Evolutionary conservation across 2,797 vertebrate species (phyloP), one percentile per base, ranked within the genome.

Genomic region (Urophycis tenuis): DNA sequence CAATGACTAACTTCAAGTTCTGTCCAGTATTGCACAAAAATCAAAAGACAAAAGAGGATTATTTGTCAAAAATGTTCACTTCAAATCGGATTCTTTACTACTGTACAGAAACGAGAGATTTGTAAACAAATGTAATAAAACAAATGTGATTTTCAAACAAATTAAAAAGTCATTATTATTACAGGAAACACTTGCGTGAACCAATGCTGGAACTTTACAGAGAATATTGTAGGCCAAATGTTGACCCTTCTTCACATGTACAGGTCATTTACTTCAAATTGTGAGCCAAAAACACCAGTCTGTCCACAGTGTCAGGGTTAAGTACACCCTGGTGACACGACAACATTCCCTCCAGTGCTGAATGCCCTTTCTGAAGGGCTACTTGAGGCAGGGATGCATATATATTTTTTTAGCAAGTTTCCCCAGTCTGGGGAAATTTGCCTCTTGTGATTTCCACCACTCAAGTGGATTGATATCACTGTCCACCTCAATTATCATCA

Each of bases 401-500:
- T 17, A 67, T 29, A 67, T 67, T 67, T 67, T 67, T 67, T 67
- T n/a, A 22, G n/a, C 60, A 67, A 67, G 22, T 67, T 29, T 67
- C 60, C 60, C 60, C 19, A 71, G 69, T 73, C 72, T 73, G 33
- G 32, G 10, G 10, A 71, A 39, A 71, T 29, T 74, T 71, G 22
- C 72, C 10, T 76, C 79, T 76, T 74, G 75, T 80, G 33, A 72
- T 77, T 77, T 77, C 31, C 45, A 72, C 25, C 14, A 79, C 36
- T 78, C 60, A 71, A 81, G 76, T 72, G 69, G 73, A 73, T 77
- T 77, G 34, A 75, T 71, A 74, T 81, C 76, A 75, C 80, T 78
- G 76, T 75, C 80, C 78, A 80, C 78, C 75, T 73, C 78, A 72
- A 75, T 60, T 77, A 77, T 74, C 75, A 77, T 53, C 49, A 81